Evolutionary conservation across 2,888 invertebrate genomes (phyloP).

Genomic region (Drosophila lacicola): DNA sequence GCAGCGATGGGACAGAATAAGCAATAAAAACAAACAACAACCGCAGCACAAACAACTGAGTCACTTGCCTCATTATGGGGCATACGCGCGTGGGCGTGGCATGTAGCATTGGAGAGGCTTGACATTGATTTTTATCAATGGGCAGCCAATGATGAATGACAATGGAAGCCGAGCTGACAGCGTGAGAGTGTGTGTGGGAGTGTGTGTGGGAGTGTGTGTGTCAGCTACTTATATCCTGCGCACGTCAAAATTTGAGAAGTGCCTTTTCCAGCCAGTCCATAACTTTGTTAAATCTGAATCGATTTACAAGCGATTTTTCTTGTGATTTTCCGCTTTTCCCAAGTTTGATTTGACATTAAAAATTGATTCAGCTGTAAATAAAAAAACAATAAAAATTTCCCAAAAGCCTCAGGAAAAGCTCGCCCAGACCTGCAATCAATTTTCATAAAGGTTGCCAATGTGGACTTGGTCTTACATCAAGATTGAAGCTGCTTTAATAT

Average conservation of each 20-base stretch:
- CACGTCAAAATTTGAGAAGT: constrained; percentile 13
- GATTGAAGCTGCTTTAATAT: no score
- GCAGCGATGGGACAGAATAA: background rate
- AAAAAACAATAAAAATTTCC: background rate
- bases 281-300: constrained; percentile 9
- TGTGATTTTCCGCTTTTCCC: background rate
- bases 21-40: constrained; percentile 25
- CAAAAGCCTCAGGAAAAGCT: no score
- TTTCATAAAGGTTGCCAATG: background rate
- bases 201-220: background rate
- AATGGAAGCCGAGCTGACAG: constrained; percentile 16
- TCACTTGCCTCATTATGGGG: constrained; percentile 20
- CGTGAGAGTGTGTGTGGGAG: background rate
- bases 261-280: constrained; percentile 3
- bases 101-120: constrained; percentile 3
- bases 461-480: no score
- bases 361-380: background rate
- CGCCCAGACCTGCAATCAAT: background rate
- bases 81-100: constrained; percentile 21
- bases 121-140: constrained; percentile 54
- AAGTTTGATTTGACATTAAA: background rate
- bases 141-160: constrained; percentile 52
- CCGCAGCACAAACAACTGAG: constrained; percentile 19
- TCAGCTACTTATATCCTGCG: constrained; percentile 11
- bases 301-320: background rate